These are phyloP conservation scores for Salticus scenicus DNA, from an alignment of 2,888 invertebrate genomes.

Conservation along the genomic window DNA sequence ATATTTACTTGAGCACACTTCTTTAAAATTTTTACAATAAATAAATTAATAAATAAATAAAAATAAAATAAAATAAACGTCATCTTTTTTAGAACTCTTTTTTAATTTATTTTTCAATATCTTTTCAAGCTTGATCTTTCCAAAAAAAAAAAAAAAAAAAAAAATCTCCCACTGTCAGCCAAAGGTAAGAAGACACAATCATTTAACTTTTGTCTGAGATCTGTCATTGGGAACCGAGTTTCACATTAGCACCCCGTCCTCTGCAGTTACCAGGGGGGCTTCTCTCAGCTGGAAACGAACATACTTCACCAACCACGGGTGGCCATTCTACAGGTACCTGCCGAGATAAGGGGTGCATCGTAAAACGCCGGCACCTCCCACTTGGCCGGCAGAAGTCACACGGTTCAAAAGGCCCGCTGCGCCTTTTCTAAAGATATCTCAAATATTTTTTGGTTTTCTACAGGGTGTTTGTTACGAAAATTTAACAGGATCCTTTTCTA, in stretches of 20 bases:
- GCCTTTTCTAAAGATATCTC: not conserved
- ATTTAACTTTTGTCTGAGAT: constrained; percentile 7
- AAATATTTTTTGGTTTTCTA: not conserved
- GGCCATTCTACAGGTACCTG: not conserved
- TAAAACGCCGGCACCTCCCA: constrained; percentile 10
- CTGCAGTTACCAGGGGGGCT: not conserved
- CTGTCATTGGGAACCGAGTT: not conserved
- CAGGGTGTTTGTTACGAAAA: not conserved
- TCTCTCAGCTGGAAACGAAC: not conserved
- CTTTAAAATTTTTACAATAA: too few species aligned
- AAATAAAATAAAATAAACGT: too few species aligned
- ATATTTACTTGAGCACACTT: too few species aligned
- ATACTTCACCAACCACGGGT: constrained; percentile 4
- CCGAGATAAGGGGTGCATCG: constrained; percentile 4
- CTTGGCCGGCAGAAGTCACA: constrained; percentile 4
- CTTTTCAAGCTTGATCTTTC: too few species aligned
- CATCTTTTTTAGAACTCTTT: not conserved
- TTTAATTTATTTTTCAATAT: not conserved
- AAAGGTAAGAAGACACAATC: not conserved
- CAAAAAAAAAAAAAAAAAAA: too few species aligned
- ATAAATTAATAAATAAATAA: too few species aligned
- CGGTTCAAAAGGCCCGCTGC: not conserved
- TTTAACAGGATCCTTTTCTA: not conserved
- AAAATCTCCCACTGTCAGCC: not conserved
- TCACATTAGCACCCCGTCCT: constrained; percentile 12